phyloP scores from a whole-genome alignment of 2,113 vertebrate genomes.

The Heterochromis multidens region DNA sequence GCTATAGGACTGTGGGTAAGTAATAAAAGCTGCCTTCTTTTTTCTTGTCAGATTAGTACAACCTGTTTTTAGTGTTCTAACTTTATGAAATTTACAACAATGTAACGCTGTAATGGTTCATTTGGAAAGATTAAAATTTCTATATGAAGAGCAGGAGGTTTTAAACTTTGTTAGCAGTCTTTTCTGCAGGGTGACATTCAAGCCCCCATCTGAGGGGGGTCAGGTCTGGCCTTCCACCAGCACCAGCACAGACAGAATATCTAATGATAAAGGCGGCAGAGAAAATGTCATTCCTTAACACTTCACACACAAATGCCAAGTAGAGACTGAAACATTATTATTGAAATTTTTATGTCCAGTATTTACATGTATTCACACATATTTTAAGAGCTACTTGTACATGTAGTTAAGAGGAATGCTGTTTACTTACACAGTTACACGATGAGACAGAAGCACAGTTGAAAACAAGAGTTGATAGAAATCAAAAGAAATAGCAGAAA shows the following conservation, averaged over 20 bases:
- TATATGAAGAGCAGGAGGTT: background rate
- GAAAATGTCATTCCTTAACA: slow-evolving; percentile 38
- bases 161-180: background rate
- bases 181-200: slow-evolving; percentile 23
- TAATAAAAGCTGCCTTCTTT: background rate
- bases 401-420: background rate
- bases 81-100: background rate
- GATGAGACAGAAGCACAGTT: background rate
- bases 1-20: too few species aligned
- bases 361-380: background rate
- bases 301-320: background rate
- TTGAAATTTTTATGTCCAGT: background rate
- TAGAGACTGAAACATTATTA: background rate
- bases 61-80: background rate
- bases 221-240: slow-evolving; percentile 5
- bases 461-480: background rate
- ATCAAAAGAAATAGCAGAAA: background rate
- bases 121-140: rapidly evolving
- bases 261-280: slow-evolving; percentile 29
- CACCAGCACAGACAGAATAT: slow-evolving; percentile 45
- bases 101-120: background rate
- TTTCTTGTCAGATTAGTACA: background rate
- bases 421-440: background rate
- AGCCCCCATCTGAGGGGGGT: background rate
- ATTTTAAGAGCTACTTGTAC: background rate